Evolutionary conservation across 2,888 invertebrate genomes (phyloP).

Genomic region (Plebejus anna): DNA sequence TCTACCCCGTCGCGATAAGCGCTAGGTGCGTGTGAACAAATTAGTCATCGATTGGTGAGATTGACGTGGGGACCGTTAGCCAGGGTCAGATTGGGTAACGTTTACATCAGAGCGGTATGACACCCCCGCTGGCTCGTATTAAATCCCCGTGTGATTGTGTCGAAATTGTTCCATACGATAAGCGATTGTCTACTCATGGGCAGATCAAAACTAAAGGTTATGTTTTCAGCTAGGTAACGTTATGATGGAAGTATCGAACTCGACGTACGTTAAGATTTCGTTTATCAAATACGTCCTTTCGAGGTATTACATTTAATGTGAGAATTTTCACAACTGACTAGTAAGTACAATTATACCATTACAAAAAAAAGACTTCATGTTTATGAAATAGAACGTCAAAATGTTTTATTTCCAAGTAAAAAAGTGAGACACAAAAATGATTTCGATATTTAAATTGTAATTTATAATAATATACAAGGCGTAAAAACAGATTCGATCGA

Average conservation of each 20-base stretch:
- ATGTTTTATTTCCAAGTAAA: not conserved
- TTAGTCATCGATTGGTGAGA: constrained; percentile 24
- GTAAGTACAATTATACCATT: no score
- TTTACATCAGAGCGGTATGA: constrained; percentile 30
- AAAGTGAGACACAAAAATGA: not conserved
- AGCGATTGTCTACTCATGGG: constrained; percentile 2
- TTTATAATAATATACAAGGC: constrained; percentile 16
- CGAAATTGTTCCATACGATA: constrained; percentile 20
- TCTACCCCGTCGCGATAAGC: constrained; percentile 6
- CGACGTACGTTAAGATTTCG: not conserved
- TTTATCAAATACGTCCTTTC: not conserved
- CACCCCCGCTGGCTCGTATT: constrained; percentile 31
- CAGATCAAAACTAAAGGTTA: not conserved
- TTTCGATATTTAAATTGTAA: constrained; percentile 7
- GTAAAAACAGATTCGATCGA: constrained; percentile 23
- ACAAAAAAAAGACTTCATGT: no score
- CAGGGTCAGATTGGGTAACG: constrained; percentile 34
- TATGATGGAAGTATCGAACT: not conserved
- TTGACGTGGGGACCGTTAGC: constrained; percentile 36
- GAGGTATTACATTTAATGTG: no score
- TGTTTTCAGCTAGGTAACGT: not conserved
- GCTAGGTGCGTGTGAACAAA: constrained; percentile 3
- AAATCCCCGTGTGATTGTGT: constrained; percentile 29
- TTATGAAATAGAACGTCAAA: not conserved
- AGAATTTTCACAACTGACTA: no score